A percentile compares a stretch with the other conserved stretches of the same genome.
Conservation (phyloP, 92 coral and sea anemone genomes). For the Phymanthus crucifer region DNA sequence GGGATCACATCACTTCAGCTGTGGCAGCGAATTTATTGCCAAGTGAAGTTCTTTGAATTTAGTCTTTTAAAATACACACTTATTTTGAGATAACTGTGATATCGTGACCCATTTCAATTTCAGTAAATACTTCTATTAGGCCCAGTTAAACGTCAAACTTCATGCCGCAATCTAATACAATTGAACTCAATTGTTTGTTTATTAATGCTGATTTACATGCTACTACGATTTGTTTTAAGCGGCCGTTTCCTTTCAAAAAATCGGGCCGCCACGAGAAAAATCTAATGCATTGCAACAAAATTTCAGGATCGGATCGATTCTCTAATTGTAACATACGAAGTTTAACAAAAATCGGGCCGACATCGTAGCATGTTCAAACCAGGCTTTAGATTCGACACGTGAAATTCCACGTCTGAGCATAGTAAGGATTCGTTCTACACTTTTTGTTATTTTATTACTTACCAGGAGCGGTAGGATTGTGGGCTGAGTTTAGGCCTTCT, state of each 20-base stretch:
- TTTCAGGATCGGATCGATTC: not conserved
- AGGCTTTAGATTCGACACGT: too few species aligned
- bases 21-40: not conserved
- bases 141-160: not conserved
- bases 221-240: not conserved
- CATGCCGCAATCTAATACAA: not conserved
- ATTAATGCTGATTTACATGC: too few species aligned
- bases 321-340: not conserved
- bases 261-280: not conserved
- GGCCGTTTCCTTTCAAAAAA: not conserved
- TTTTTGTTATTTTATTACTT: not conserved
- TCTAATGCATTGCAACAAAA: not conserved
- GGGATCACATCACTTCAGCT: not conserved
- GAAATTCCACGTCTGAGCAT: too few species aligned
- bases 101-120: not conserved
- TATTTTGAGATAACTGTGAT: not conserved
- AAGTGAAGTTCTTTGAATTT: not conserved
- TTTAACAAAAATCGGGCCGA: not conserved
- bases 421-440: not conserved
- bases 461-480: constrained; percentile 31
- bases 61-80: not conserved
- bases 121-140: not conserved
- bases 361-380: too few species aligned
- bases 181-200: too few species aligned
- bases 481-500: constrained; percentile 31